Base-by-base conservation (phyloP, 2,113 vertebrate species). In the Promerops cafer region DNA sequence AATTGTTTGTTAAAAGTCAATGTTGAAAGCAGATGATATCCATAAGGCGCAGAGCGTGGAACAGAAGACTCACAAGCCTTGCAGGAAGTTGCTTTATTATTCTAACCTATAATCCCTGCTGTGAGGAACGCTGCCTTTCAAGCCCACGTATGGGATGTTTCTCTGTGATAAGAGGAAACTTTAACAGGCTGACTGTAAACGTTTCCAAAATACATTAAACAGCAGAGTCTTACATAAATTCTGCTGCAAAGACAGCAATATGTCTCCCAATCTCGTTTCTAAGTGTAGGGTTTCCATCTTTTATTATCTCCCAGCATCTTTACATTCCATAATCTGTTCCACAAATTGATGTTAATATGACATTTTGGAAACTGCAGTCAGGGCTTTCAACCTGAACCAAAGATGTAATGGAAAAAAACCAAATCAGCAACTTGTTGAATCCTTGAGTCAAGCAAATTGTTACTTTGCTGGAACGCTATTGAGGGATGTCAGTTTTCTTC, bases 31-130 rank as follows among this genome's bases (percentile, higher is more conserved):
- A 81, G 70, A 86, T 87, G 76, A 95, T 88, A 96, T 75, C 79
- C 83, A 64, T 60, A 50, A 91, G 45, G 56, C 11, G 8, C 79
- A 68, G 79, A 93, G 33, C 1, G 0, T 10, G 50, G 78, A 88
- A 83, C 45, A 91, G 92, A 92, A 90, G 83, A 90, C 71, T 92
- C 96, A 81, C 52, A 81, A 90, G 69, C 68, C 65, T 95, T 83
- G 88, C 79, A 93, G 92, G 76, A 95, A 94, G 79, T 92, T 95
- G 49, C 76, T 93, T 95, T 92, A 85, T 91, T 94, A 93, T 94
- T 91, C 91, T 85, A 87, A 86, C 71, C 87, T 85, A 49, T 87
- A 72, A 90, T 91, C 76, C 83, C 93, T 57, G 72, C 94, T 92
- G 90, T 87, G 92, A 78, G 65, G 37, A 94, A 53, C 0, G 40